Base-by-base conservation (phyloP, 2,797 vertebrate species). In the Aphelocoma californica region DNA sequence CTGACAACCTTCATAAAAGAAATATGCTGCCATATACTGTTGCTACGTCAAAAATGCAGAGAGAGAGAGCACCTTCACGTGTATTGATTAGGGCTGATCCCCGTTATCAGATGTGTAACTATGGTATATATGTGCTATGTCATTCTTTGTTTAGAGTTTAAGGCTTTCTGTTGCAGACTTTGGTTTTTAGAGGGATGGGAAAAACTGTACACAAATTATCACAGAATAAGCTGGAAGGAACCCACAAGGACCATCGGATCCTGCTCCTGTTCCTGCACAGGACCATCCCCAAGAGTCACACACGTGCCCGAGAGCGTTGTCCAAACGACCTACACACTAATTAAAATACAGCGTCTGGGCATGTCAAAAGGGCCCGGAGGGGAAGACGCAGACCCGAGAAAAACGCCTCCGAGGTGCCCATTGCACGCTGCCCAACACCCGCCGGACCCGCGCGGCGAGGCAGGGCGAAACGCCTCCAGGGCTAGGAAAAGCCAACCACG, bases 61-160 rank as follows among this genome's bases (percentile, higher is more conserved):
- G 1, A 12, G 31, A 60, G 23, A 1, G 12, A 50, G 16, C 0
- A 34, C 6, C 6, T 56, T 4, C 50, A 26, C 18, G 5, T 6
- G 11, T 2, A 16, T 1, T 4, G 17, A 18, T 28, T 29, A n/a
- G 6, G 20, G 69, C 32, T 12, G 21, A 31, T 14, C 2, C 3
- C 13, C 1, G 1, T n/a, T 29, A 38, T 7, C 57, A 38, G 50
- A 8, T 1, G 19, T 4, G 10, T 7, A 60, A n/a, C 38, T 50
- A 6, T 0, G 2, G 15, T 8, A 9, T 0, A 0, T 1, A 5
- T 0, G 6, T 5, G 7, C 15, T 56, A 23, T 1, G 11, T 16
- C n/a, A 24, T 7, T 70, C 26, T 51, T 44, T 23, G 17, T 44
- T 66, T 18, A 40, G 36, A 25, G 9, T 44, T 28, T 18, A 36